These are phyloP conservation scores for Bolborhynchus lineola DNA, from an alignment of 2,113 vertebrate species.

Conservation along the genomic window DNA sequence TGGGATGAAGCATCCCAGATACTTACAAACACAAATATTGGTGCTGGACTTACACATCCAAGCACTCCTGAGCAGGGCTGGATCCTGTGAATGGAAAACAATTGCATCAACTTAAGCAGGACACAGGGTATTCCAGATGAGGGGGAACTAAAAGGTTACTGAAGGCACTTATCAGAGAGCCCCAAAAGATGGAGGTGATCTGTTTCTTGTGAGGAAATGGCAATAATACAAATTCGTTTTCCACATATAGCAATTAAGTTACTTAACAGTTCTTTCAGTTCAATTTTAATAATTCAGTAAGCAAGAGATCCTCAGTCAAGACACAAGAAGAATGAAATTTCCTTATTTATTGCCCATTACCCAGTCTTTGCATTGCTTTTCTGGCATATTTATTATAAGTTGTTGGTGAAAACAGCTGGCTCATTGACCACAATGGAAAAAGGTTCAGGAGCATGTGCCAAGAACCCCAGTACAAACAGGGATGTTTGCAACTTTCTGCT, in stretches of 20 bases:
- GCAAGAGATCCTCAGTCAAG: neutral
- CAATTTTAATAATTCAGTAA: neutral
- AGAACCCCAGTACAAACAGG: neutral
- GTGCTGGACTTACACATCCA: neutral
- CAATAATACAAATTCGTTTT: neutral
- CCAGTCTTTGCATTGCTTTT: neutral
- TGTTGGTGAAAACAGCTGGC: neutral
- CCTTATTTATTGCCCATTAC: neutral
- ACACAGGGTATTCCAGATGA: neutral
- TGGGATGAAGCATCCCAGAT: neutral
- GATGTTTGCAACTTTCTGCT: neutral
- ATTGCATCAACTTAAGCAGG: neutral
- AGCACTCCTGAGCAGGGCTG: neutral
- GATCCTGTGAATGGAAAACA: neutral
- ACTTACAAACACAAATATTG: neutral
- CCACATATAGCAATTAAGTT: neutral
- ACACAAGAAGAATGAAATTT: neutral
- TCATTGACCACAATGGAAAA: neutral
- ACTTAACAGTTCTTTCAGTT: neutral
- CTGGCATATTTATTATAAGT: neutral
- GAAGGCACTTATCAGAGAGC: neutral
- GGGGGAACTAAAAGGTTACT: neutral
- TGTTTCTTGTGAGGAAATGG: neutral
- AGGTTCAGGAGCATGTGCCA: neutral
- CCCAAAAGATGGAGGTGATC: neutral